These are phyloP conservation scores for Drosophila stalkeri DNA, from an alignment of 2,888 invertebrate species.

Conservation along the genomic window DNA sequence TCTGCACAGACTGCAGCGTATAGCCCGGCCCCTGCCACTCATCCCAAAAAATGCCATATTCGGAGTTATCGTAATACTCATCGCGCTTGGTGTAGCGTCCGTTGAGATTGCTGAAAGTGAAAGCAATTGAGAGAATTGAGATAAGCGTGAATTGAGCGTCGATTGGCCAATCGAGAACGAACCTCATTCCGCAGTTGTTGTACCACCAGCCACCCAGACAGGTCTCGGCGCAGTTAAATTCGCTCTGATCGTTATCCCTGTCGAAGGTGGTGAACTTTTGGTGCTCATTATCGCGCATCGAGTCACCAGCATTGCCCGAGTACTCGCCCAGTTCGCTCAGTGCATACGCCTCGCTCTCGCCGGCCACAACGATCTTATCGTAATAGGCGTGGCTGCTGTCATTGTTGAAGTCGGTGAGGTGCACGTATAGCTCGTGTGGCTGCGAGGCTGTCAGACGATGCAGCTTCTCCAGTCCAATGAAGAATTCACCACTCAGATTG, in stretches of 20 bases:
- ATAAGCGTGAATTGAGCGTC: conserved; percentile 4
- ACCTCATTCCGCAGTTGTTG: conserved; percentile 89
- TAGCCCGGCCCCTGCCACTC: conserved; percentile 55
- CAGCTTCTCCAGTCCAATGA: conserved; percentile 89
- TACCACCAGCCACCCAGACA: conserved; percentile 92
- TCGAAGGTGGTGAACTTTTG: conserved; percentile 89
- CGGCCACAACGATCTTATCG: conserved; percentile 88
- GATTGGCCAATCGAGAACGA: conserved; percentile 24
- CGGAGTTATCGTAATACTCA: conserved; percentile 50
- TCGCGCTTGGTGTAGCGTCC: conserved; percentile 42
- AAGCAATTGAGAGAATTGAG: neutral
- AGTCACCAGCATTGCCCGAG: conserved; percentile 89
- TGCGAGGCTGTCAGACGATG: conserved; percentile 84
- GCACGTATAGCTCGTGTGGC: conserved; percentile 87
- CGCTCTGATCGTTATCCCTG: conserved; percentile 89
- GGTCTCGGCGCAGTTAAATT: conserved; percentile 88
- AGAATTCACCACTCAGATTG: conserved; percentile 89
- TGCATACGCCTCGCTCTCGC: conserved; percentile 88
- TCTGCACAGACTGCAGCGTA: conserved; percentile 47
- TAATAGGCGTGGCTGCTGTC: conserved; percentile 87
- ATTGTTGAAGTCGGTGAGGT: conserved; percentile 87
- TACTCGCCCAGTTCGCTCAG: conserved; percentile 88
- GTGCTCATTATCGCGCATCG: conserved; percentile 88
- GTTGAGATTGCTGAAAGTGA: conserved; percentile 42
- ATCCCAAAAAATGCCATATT: conserved; percentile 54